Percentiles rank a stretch among this genome's conserved stretches.
Conservation (phyloP, 2,888 invertebrate genomes). For the Phania funesta region DNA sequence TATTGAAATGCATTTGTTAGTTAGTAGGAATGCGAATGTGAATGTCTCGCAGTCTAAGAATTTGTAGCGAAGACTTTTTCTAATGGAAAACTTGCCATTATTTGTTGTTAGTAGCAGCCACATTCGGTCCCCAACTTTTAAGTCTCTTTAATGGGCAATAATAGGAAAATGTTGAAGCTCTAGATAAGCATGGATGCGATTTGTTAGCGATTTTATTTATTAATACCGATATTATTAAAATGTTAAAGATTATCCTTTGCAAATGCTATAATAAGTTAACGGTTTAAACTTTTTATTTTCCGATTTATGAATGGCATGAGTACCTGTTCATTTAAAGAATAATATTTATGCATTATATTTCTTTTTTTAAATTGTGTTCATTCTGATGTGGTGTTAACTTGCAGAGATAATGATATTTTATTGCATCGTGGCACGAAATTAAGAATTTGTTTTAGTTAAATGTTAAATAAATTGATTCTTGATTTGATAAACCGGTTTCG, state of each 20-base stretch:
- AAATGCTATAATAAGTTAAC: constrained; percentile 78
- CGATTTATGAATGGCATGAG: constrained; percentile 55
- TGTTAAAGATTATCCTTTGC: constrained; percentile 71
- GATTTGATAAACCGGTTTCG: too few species aligned
- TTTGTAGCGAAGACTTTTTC: constrained; percentile 42
- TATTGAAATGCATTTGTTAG: constrained; percentile 31
- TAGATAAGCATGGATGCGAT: constrained; percentile 72
- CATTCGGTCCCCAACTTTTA: constrained; percentile 71
- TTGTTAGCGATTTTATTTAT: constrained; percentile 28
- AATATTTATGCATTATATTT: too few species aligned
- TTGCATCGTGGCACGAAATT: too few species aligned
- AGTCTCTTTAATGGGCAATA: constrained; percentile 80
- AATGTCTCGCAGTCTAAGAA: background rate
- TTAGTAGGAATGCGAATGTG: background rate
- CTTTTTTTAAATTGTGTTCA: too few species aligned
- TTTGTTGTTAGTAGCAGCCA: constrained; percentile 14
- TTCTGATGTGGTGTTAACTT: too few species aligned
- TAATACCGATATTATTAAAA: constrained; percentile 73
- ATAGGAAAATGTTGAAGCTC: constrained; percentile 80
- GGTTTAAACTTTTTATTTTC: constrained; percentile 52
- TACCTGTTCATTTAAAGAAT: too few species aligned
- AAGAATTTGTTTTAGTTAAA: too few species aligned
- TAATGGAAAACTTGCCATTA: constrained; percentile 39
- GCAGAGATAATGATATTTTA: too few species aligned
- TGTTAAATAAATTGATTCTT: too few species aligned